Evolutionary conservation across 2,797 vertebrate genomes (phyloP), one percentile per base, ranked within the genome.

Genomic region (Argentina silus): DNA sequence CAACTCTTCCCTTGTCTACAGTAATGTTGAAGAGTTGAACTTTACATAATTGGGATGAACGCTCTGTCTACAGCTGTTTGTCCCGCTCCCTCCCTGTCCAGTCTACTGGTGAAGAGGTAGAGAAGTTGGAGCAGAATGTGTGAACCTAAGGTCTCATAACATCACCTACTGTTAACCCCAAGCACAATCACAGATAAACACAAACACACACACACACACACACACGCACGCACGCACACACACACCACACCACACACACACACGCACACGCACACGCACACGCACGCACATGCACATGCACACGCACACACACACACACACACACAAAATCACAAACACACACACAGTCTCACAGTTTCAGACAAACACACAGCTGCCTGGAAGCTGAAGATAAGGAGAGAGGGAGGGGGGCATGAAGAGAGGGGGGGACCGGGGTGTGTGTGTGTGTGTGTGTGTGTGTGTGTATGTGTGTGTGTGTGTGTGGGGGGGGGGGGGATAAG

Each of bases 381-480:
- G 88, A 90, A 79, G 73, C 81, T 86, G 78, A 74, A 90, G 92
- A 93, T 93, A 93, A 93, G 91, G 84, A 87, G 81, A 79, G 65
- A 69, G 70, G 72, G 71, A 57, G 11, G 56, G 71, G 73, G 78
- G 42, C 77, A 71, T 81, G 74, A 69, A 74, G 48, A 67, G 67
- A 57, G 69, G 23, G 74, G 67, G 69, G 57, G 57, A 61, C 9
- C 27, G 17, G 65, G 44, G 48, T 51, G 12, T 53, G 23, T 48
- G 64, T 66, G 64, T 36, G 48, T 68, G 23, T 36, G 50, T 8
- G 53, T 57, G 69, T 62, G 56, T 60, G 69, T 47, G 67, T 76
- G 56, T 79, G 82, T 76, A 77, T 81, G 77, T 76, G 55, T 42
- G 64, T 82, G 79, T 82, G 77, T 81, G 71, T 82, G 75, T 83